Percentiles rank a stretch among this genome's conserved stretches.
Conservation (phyloP, 2,113 vertebrate genomes). For the Muntiacus muntjak region DNA sequence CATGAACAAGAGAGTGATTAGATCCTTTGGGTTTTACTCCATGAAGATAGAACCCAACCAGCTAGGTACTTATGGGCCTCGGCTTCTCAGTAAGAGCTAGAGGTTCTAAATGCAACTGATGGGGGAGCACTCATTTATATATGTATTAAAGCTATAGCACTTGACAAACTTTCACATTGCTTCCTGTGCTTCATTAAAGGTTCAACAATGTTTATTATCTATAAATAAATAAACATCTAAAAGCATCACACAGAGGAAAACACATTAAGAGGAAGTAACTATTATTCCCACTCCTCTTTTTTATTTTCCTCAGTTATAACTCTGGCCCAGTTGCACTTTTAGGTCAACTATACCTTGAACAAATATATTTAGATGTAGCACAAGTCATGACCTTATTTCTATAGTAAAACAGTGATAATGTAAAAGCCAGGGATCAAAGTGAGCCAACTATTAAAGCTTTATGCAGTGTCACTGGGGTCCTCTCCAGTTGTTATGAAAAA, state of each 20-base stretch:
- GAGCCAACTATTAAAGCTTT: background rate
- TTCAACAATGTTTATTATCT: background rate
- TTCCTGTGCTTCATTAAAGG: constrained; percentile 1
- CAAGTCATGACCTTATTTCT: background rate
- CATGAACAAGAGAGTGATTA: background rate
- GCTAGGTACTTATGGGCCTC: background rate
- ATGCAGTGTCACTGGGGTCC: background rate
- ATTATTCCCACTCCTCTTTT: background rate
- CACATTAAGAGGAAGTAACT: background rate
- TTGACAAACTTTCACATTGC: background rate
- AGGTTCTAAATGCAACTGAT: background rate
- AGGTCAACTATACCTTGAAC: background rate
- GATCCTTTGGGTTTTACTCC: background rate
- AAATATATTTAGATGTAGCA: background rate
- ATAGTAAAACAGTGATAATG: background rate
- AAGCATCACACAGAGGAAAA: background rate
- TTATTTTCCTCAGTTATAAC: background rate
- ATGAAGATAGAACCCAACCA: background rate
- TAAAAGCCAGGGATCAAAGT: background rate
- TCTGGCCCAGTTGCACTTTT: background rate
- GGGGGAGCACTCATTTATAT: background rate
- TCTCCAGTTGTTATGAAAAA: background rate
- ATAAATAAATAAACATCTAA: background rate
- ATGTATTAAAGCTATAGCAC: background rate
- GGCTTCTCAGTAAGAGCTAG: background rate